These are phyloP conservation scores for Sesamia inferens DNA, from an alignment of 2,888 invertebrate species.

Conservation along the genomic window DNA sequence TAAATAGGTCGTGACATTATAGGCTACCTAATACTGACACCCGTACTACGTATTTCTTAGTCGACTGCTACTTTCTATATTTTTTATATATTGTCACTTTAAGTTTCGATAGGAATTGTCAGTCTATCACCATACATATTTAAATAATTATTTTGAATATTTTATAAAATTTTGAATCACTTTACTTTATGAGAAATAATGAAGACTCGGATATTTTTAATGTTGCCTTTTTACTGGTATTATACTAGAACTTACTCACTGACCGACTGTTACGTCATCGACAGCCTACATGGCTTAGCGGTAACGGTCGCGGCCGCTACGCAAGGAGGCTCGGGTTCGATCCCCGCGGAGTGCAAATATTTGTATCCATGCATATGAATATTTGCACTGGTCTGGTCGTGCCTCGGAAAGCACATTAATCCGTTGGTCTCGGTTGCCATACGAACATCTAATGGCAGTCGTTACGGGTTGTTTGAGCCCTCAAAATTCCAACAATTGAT, in stretches of 20 bases:
- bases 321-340: too few species aligned
- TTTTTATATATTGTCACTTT: background rate
- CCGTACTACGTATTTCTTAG: constrained; percentile 27
- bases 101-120: background rate
- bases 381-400: too few species aligned
- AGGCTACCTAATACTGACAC: constrained; percentile 69
- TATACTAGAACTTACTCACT: background rate
- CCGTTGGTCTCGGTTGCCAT: too few species aligned
- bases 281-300: too few species aligned
- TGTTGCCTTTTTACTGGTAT: background rate
- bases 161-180: background rate
- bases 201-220: background rate
- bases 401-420: too few species aligned
- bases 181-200: background rate
- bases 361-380: too few species aligned
- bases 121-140: background rate
- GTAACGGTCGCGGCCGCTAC: too few species aligned
- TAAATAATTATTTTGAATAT: background rate
- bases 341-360: too few species aligned
- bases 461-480: too few species aligned
- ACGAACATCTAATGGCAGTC: too few species aligned
- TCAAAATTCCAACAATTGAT: too few species aligned
- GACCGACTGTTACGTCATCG: too few species aligned
- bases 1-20: constrained; percentile 82
- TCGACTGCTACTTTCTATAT: constrained; percentile 6